Evolutionary conservation across 1,140 invertebrate species (phyloP).

Genomic region (Caenorhabditis briggsae): DNA sequence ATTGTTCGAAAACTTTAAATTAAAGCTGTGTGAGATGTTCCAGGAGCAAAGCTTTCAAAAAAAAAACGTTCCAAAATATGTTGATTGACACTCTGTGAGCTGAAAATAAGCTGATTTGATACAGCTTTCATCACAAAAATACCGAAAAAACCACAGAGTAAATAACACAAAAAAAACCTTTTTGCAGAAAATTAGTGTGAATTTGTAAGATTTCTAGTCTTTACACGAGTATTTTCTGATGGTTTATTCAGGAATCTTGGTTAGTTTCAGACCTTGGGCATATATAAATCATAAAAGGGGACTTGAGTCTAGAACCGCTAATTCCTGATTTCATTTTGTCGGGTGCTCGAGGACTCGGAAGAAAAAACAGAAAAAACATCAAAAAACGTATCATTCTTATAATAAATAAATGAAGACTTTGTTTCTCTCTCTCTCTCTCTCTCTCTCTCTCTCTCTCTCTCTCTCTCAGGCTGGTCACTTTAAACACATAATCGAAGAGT

Average conservation of each 20-base stretch:
- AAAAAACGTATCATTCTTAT: too few species aligned
- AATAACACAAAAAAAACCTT: background rate
- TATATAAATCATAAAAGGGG: conserved; percentile 6
- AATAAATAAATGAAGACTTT: too few species aligned
- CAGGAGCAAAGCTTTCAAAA: background rate
- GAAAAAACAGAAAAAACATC: too few species aligned
- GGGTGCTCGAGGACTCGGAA: too few species aligned
- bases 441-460: too few species aligned
- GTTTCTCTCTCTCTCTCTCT: too few species aligned
- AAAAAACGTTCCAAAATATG: conserved; percentile 18
- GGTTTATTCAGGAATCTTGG: conserved; percentile 39
- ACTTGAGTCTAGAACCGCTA: too few species aligned
- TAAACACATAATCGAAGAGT: too few species aligned
- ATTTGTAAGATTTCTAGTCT: conserved; percentile 1
- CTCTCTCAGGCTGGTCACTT: too few species aligned
- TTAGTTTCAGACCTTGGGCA: background rate
- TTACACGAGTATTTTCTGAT: conserved; percentile 25
- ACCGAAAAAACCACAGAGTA: background rate
- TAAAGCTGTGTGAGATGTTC: too few species aligned
- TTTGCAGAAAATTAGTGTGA: conserved; percentile 31
- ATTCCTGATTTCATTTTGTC: too few species aligned
- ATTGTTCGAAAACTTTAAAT: too few species aligned
- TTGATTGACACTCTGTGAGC: background rate
- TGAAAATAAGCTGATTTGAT: background rate
- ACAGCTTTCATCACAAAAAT: background rate